Evolutionary conservation across 1,140 invertebrate genomes (phyloP).

Genomic region (Brachionus manjavacas): DNA sequence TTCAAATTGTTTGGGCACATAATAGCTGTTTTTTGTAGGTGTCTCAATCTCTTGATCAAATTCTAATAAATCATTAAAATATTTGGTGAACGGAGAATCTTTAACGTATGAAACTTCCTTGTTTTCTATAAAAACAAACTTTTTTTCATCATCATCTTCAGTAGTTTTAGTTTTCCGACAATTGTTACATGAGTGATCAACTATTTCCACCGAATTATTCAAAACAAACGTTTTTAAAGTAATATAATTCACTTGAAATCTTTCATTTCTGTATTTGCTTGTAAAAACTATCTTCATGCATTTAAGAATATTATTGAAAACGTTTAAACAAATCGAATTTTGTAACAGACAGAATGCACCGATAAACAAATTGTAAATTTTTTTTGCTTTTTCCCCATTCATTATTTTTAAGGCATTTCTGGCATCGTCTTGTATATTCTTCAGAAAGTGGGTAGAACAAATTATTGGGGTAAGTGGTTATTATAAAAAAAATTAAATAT

Average conservation of each 20-base stretch:
- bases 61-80: background rate
- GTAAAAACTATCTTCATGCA: background rate
- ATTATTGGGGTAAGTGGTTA: no score
- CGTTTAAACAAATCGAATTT: background rate
- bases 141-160: background rate
- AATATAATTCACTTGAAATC: background rate
- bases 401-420: background rate
- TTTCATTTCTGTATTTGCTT: background rate
- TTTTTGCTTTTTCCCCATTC: background rate
- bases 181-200: background rate
- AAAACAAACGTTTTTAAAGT: background rate
- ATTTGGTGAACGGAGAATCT: background rate
- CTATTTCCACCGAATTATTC: background rate
- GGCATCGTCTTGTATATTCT: background rate
- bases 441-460: background rate
- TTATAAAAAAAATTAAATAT: no score
- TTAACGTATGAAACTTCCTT: background rate
- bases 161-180: background rate
- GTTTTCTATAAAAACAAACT: background rate
- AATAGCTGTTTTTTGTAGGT: background rate
- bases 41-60: background rate
- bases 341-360: background rate
- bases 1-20: background rate
- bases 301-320: background rate
- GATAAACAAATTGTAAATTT: background rate